These are phyloP conservation scores for Trilocha varians DNA, from an alignment of 2,888 invertebrate species.

Conservation along the genomic window DNA sequence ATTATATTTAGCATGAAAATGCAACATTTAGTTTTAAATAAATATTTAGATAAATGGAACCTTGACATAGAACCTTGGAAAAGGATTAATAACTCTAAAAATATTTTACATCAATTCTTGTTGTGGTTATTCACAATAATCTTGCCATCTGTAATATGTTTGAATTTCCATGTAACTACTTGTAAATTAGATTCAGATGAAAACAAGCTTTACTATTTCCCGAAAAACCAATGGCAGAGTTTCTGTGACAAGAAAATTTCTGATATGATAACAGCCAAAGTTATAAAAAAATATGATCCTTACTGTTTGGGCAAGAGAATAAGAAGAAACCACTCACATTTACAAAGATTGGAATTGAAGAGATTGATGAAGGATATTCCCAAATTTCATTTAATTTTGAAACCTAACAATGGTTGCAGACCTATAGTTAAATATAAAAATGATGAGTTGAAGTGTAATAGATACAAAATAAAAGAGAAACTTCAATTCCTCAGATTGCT, in stretches of 20 bases:
- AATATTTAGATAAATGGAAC: constrained; percentile 42
- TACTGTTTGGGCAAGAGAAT: constrained; percentile 36
- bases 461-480: constrained; percentile 48
- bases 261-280: constrained; percentile 37
- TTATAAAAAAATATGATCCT: constrained; percentile 35
- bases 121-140: constrained; percentile 46
- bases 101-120: constrained; percentile 28
- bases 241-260: constrained; percentile 52
- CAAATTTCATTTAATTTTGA: constrained; percentile 50
- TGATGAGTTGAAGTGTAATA: constrained; percentile 28
- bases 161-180: constrained; percentile 61
- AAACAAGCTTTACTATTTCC: constrained; percentile 56
- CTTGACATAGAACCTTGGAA: constrained; percentile 36
- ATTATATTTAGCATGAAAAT: constrained; percentile 52
- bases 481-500: constrained; percentile 40
- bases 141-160: constrained; percentile 45
- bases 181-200: constrained; percentile 55
- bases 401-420: constrained; percentile 45
- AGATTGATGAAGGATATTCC: constrained; percentile 39
- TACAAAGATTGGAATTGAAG: constrained; percentile 30
- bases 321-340: constrained; percentile 26
- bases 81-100: constrained; percentile 13
- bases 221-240: constrained; percentile 60
- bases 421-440: constrained; percentile 58
- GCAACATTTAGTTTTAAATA: constrained; percentile 38